Percentiles rank a stretch among this genome's conserved stretches.
Conservation (phyloP, 2,113 vertebrate genomes). For the Gasterosteus aculeatus region DNA sequence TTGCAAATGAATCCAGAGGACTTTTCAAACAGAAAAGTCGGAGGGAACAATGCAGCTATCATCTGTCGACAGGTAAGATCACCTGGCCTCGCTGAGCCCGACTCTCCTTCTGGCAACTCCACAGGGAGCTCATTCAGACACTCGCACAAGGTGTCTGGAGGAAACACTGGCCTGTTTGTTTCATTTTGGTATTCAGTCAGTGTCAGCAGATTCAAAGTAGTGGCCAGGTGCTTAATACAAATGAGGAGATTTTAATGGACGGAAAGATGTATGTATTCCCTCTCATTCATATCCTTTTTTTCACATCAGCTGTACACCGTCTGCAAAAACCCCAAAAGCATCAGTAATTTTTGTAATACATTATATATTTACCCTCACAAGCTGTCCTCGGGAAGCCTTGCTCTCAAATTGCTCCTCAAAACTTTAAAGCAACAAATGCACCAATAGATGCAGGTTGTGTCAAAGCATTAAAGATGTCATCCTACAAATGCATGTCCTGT, state of each 20-base stretch:
- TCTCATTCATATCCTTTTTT: not conserved
- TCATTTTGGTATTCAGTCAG: constrained; percentile 48
- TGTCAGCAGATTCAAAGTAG: constrained; percentile 54
- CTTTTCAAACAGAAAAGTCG: constrained; percentile 71
- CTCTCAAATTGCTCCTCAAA: not conserved
- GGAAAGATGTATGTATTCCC: constrained; percentile 6
- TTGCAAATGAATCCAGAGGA: constrained; percentile 73
- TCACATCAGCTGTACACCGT: not conserved
- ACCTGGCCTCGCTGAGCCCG: constrained; percentile 64
- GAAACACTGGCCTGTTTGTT: constrained; percentile 66
- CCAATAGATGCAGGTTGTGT: not conserved
- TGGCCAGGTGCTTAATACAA: constrained; percentile 58
- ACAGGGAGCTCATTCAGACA: constrained; percentile 71
- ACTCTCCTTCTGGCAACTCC: constrained; percentile 64
- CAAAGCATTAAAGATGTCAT: not conserved
- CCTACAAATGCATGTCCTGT: constrained; percentile 14
- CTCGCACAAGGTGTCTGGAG: constrained; percentile 52
- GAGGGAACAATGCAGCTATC: constrained; percentile 74
- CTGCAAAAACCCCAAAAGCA: not conserved
- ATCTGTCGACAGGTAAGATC: constrained; percentile 77
- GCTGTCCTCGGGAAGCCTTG: not conserved
- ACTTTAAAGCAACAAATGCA: not conserved
- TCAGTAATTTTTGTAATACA: not conserved
- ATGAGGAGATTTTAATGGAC: constrained; percentile 19
- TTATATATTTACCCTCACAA: not conserved